Evolutionary conservation across 1,140 invertebrate species (phyloP).

Genomic region (Euura saliciscinereae): DNA sequence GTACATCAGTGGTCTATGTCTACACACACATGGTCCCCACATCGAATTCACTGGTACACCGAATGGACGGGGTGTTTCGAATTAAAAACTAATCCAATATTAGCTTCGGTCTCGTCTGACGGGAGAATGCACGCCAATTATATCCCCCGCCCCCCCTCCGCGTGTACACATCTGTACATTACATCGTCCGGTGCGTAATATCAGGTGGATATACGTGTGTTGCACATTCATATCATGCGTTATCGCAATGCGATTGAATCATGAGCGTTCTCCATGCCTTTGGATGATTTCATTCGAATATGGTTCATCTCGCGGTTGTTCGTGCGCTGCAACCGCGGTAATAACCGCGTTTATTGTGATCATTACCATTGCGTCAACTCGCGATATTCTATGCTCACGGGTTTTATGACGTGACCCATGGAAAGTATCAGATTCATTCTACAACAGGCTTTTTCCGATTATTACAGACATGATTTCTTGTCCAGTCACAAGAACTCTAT

Average conservation of each 20-base stretch:
- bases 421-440: too few species aligned
- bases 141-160: neutral
- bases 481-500: too few species aligned
- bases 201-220: neutral
- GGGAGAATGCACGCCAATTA: slow-evolving; percentile 32
- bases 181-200: neutral
- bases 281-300: neutral
- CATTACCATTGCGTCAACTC: too few species aligned
- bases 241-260: neutral
- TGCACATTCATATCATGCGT: neutral
- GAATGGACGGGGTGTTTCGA: slow-evolving; percentile 19
- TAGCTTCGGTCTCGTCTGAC: slow-evolving; percentile 32
- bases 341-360: too few species aligned
- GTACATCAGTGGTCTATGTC: slow-evolving; percentile 30
- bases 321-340: too few species aligned
- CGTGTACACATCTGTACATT: slow-evolving; percentile 15
- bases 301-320: neutral
- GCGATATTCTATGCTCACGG: too few species aligned
- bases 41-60: slow-evolving; percentile 22
- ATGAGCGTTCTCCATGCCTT: neutral
- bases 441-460: too few species aligned
- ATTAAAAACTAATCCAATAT: slow-evolving; percentile 52
- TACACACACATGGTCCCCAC: slow-evolving; percentile 25
- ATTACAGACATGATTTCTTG: too few species aligned
- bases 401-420: too few species aligned